These are phyloP conservation scores for Lasioglossum leucozonium DNA, from an alignment of 2,888 invertebrate species.

Conservation along the genomic window DNA sequence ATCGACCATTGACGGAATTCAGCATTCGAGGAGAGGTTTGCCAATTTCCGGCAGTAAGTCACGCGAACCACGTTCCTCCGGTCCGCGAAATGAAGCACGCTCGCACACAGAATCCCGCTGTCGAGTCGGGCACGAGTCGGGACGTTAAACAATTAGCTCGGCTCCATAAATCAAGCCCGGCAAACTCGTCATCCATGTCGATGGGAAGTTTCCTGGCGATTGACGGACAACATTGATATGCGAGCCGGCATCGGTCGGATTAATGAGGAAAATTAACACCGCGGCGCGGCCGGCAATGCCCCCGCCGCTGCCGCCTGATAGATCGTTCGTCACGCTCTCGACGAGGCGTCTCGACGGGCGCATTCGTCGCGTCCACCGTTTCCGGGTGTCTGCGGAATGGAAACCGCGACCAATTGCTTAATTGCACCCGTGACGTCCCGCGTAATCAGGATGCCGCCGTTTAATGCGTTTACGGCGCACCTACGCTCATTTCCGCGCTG, in stretches of 20 bases:
- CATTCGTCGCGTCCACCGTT: constrained; percentile 59
- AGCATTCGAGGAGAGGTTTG: neutral
- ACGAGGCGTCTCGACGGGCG: constrained; percentile 46
- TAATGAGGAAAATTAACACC: constrained; percentile 46
- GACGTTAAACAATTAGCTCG: constrained; percentile 14
- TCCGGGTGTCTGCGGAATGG: constrained; percentile 78
- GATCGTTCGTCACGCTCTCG: constrained; percentile 40
- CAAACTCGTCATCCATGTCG: neutral
- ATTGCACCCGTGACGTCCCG: constrained; percentile 75
- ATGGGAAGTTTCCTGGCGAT: constrained; percentile 23
- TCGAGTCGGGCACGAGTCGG: neutral
- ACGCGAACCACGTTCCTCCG: neutral
- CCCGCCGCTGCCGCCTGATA: constrained; percentile 41
- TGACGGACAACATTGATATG: constrained; percentile 25
- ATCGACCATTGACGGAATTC: no score
- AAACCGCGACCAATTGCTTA: constrained; percentile 83
- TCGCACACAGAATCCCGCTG: neutral
- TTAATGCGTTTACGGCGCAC: constrained; percentile 80
- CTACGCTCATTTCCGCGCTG: constrained; percentile 77
- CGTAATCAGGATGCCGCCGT: constrained; percentile 83
- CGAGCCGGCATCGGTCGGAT: constrained; percentile 32
- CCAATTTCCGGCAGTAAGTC: neutral
- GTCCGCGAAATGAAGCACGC: neutral
- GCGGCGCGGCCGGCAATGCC: constrained; percentile 21
- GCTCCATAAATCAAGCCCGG: constrained; percentile 1